A percentile compares a stretch with the other conserved stretches of the same genome.
These are phyloP conservation scores for Trinectes maculatus DNA, from an alignment of 2,113 vertebrate species.

Conservation along the genomic window DNA sequence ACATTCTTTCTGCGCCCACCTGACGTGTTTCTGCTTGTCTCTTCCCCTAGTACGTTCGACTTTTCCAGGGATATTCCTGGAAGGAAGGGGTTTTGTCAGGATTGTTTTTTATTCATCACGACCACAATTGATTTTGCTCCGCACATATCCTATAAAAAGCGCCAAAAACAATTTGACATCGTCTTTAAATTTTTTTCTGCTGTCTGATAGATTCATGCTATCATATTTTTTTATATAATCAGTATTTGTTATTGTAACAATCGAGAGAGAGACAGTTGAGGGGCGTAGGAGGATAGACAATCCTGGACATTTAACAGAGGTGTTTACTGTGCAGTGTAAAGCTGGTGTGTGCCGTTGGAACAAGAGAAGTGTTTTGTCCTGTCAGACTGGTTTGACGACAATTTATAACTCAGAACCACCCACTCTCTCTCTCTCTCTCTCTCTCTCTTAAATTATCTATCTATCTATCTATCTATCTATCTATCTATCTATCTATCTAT, in stretches of 20 bases:
- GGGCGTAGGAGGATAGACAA: not conserved
- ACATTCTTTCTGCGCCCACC: constrained; percentile 22
- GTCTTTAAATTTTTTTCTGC: too few species aligned
- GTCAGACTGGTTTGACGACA: constrained; percentile 67
- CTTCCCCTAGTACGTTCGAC: not conserved
- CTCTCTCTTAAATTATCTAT: too few species aligned
- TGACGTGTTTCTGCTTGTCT: constrained; percentile 51
- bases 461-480: too few species aligned
- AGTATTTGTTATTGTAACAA: not conserved
- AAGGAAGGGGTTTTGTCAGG: not conserved
- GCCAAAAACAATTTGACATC: too few species aligned
- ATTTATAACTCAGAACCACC: not conserved
- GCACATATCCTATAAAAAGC: too few species aligned
- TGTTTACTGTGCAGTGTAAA: not conserved
- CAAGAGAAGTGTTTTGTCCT: constrained; percentile 4
- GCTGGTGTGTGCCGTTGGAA: constrained; percentile 8
- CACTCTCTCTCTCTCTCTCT: not conserved
- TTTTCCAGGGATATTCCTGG: not conserved
- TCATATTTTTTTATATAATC: too few species aligned
- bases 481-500: too few species aligned
- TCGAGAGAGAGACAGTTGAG: not conserved
- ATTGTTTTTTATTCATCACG: not conserved
- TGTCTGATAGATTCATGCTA: too few species aligned
- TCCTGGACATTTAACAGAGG: not conserved
- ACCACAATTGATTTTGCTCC: too few species aligned